Evolutionary conservation across 2,113 vertebrate species (phyloP).

Genomic region (Myrmecophaga tridactyla): DNA sequence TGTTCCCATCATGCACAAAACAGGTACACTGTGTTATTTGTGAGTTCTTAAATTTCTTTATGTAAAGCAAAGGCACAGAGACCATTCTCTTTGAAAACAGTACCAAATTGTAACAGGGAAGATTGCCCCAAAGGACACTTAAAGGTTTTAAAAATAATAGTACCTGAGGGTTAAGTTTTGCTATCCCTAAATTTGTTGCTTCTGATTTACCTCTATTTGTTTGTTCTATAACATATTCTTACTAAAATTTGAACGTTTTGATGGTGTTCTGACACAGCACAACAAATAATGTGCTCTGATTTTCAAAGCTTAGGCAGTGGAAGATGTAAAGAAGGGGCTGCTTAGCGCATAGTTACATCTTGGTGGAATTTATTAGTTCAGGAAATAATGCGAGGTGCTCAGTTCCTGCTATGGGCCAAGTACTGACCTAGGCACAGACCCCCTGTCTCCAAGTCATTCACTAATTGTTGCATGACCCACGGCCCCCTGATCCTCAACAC

Average conservation of each 20-base stretch:
- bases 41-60: not conserved
- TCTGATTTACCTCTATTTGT: not conserved
- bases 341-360: not conserved
- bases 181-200: not conserved
- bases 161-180: not conserved
- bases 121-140: not conserved
- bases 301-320: not conserved
- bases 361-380: not conserved
- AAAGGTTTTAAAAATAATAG: not conserved
- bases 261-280: not conserved
- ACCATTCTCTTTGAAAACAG: conserved; percentile 33
- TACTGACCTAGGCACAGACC: not conserved
- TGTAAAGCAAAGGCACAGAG: conserved; percentile 10
- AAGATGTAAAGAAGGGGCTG: not conserved
- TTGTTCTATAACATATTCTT: not conserved
- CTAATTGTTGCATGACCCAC: not conserved
- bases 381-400: not conserved
- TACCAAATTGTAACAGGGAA: not conserved
- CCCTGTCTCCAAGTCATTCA: not conserved
- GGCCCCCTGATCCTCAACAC: not conserved
- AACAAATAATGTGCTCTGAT: not conserved
- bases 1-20: not conserved
- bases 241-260: not conserved
- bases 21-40: not conserved
- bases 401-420: not conserved